Base-by-base conservation (phyloP, 2,797 vertebrate species). In the Iguana delicatissima region DNA sequence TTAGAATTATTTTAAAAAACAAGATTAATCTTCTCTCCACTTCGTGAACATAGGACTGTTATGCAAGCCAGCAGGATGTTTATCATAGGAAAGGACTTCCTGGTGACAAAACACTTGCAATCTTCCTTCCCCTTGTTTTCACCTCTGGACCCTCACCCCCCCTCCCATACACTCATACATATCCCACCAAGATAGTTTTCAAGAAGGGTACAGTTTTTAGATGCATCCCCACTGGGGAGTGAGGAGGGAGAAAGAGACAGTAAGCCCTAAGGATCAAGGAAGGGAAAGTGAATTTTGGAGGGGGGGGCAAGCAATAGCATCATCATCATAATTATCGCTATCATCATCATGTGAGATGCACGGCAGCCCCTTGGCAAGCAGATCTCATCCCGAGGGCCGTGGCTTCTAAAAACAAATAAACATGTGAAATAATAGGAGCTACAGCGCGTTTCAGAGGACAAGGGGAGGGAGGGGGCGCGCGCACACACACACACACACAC, bases 31-130 rank as follows among this genome's bases (percentile, higher is more conserved):
- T 35, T 77, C 12, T 20, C 24, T 38, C 0, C 90, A 85, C 26
- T 90, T 95, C 87, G 50, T 83, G 93, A 69, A 82, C 77, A 93
- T 72, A 73, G 84, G 77, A 90, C 91, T 95, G 91, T 69, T 91
- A 93, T 84, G 93, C 89, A 93, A 93, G 93, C 91, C 87, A 93
- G 46, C 4, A 26, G 67, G 50, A 88, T 85, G 73, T 91, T 89
- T 93, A 87, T 85, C 87, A 80, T 88, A 80, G 86, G 90, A 91
- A 90, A 95, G 32, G 35, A 84, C 89, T 84, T 69, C 57, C 57
- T 16, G 6, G n/a, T 14, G 14, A 87, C 32, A 57, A 74, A 92
- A 29, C n/a, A 80, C 90, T 93, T 89, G 46, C 67, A 88, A n/a
- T 89, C 91, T 93, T 32, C 77, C 93, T 20, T 42, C 84, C 26